phyloP scores from a whole-genome alignment of 2,888 invertebrate species.

The Drosophila siamana region DNA sequence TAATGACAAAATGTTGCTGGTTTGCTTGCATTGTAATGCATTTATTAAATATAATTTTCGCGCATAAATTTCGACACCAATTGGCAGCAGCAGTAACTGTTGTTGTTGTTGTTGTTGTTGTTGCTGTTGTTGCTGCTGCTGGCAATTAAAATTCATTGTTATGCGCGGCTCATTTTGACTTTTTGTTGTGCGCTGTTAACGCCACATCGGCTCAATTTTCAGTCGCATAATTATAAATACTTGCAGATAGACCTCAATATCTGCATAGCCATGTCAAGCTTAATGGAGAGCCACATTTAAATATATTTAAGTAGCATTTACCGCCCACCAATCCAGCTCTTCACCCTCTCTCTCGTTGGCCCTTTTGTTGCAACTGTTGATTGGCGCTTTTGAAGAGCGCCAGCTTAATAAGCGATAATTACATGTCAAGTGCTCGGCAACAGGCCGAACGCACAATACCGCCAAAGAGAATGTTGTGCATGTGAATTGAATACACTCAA shows the following conservation, averaged over 20 bases:
- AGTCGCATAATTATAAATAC: constrained; percentile 74
- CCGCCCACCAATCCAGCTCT: background rate
- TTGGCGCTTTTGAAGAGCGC: constrained; percentile 53
- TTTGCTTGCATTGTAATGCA: constrained; percentile 69
- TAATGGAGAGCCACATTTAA: constrained; percentile 77
- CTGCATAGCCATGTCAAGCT: constrained; percentile 39
- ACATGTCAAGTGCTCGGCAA: constrained; percentile 48
- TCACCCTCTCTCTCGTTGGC: background rate
- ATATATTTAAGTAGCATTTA: constrained; percentile 78
- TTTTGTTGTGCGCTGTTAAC: constrained; percentile 55
- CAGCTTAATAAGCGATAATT: constrained; percentile 71
- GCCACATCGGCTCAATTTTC: constrained; percentile 54
- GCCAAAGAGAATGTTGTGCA: constrained; percentile 6
- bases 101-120: constrained; percentile 2
- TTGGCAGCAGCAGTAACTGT: constrained; percentile 29
- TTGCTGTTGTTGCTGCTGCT: constrained; percentile 18
- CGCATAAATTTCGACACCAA: constrained; percentile 67
- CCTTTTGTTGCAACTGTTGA: constrained; percentile 40
- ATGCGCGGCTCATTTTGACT: constrained; percentile 70
- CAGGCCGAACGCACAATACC: constrained; percentile 13
- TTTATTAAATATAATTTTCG: constrained; percentile 79
- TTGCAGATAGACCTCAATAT: constrained; percentile 27
- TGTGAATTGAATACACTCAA: constrained; percentile 10
- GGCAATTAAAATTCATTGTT: constrained; percentile 80
- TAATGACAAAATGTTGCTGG: constrained; percentile 71